These are phyloP conservation scores for Theristus sp. DNA, from an alignment of 2,888 invertebrate genomes.

Conservation along the genomic window DNA sequence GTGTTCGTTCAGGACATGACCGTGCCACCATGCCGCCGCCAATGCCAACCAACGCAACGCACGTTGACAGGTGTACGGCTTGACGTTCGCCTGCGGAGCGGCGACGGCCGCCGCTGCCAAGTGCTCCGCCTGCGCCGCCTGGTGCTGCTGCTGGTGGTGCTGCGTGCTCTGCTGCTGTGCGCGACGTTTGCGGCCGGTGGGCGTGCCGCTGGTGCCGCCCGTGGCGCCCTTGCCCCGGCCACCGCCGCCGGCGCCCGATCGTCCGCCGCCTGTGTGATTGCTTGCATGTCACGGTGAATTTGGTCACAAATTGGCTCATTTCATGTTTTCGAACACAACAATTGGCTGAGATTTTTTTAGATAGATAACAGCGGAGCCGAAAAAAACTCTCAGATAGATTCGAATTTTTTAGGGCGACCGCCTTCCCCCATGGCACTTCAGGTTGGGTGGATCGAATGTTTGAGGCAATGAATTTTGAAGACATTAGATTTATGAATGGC, in stretches of 20 bases:
- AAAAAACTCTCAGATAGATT: not conserved
- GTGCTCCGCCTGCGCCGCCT: not conserved
- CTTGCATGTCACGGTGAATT: not conserved
- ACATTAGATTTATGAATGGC: too few species aligned
- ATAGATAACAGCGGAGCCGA: too few species aligned
- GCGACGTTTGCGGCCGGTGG: not conserved
- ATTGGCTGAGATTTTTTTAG: too few species aligned
- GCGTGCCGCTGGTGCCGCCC: not conserved
- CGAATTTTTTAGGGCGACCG: too few species aligned
- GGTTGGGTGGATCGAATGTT: too few species aligned
- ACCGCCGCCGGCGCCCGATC: not conserved
- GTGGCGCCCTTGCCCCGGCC: slow-evolving; percentile 1
- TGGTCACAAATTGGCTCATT: too few species aligned
- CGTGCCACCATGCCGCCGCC: too few species aligned
- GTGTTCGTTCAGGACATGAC: too few species aligned
- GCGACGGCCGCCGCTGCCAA: not conserved
- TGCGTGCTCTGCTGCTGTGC: not conserved
- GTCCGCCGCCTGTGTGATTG: too few species aligned
- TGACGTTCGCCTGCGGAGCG: slow-evolving; percentile 1
- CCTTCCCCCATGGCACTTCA: too few species aligned
- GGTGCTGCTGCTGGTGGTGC: not conserved
- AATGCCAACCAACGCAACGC: not conserved
- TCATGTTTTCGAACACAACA: too few species aligned
- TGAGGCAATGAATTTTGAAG: too few species aligned
- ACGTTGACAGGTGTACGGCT: slow-evolving; percentile 7